phyloP scores from a whole-genome alignment of 2,797 vertebrate genomes.

The Coregonus sp. region DNA sequence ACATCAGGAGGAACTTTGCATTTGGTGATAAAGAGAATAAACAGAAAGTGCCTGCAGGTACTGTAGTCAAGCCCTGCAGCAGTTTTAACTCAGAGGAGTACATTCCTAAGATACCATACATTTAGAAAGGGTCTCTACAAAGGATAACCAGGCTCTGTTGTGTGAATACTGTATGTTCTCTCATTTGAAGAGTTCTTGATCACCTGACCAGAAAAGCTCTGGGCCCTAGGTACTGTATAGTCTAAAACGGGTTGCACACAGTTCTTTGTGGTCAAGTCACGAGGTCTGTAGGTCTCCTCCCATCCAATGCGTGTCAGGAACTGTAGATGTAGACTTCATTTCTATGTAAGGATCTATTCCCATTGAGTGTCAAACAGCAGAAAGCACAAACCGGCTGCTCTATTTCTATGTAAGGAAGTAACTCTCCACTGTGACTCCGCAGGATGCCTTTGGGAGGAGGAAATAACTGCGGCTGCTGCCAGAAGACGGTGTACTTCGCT shows the following conservation, averaged over 20 bases:
- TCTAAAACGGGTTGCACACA: neutral
- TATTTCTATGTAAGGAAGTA: slow-evolving; percentile 28
- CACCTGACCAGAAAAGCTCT: neutral
- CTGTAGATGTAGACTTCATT: neutral
- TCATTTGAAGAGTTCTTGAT: neutral
- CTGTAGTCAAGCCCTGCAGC: neutral
- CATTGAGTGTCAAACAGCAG: no score
- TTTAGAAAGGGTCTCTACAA: no score
- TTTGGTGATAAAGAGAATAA: neutral
- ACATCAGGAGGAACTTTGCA: neutral
- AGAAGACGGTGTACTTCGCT: slow-evolving; percentile 91
- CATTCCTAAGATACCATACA: neutral
- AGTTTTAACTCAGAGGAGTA: neutral
- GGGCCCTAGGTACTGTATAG: neutral
- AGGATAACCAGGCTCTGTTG: no score
- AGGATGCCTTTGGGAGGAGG: slow-evolving; percentile 98
- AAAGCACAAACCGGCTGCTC: slow-evolving; percentile 20
- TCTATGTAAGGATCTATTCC: no score
- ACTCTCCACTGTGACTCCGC: slow-evolving; percentile 36
- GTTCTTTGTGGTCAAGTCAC: neutral
- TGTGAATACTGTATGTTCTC: no score
- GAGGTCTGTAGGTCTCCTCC: neutral
- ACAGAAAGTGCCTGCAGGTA: neutral
- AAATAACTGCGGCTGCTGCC: slow-evolving; percentile 93
- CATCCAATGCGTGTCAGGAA: neutral